Conservation (phyloP, 1,140 invertebrate species). For the Diorhabda elongata region DNA sequence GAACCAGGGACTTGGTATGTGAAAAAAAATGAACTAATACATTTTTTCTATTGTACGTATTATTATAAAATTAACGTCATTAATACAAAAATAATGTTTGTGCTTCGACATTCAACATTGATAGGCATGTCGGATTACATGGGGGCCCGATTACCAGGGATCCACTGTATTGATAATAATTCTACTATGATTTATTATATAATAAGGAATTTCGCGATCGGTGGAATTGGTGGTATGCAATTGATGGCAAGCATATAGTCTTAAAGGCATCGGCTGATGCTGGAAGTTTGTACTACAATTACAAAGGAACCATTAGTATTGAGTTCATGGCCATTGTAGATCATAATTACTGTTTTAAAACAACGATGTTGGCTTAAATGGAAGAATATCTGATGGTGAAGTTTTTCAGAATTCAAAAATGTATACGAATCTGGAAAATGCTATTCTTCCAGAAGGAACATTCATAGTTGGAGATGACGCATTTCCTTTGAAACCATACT, state of each 20-base stretch:
- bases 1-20: too few species aligned
- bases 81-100: too few species aligned
- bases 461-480: slow-evolving; percentile 10
- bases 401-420: neutral
- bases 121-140: too few species aligned
- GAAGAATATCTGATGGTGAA: neutral
- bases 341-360: neutral
- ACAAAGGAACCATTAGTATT: neutral
- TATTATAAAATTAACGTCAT: too few species aligned
- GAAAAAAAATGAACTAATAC: too few species aligned
- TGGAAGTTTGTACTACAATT: neutral
- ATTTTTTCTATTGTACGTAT: too few species aligned
- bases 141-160: too few species aligned
- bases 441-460: neutral
- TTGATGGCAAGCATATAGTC: neutral
- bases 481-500: neutral
- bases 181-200: too few species aligned
- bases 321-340: neutral
- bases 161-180: too few species aligned
- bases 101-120: too few species aligned
- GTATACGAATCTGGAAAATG: neutral
- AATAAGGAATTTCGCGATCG: too few species aligned
- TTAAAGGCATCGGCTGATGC: neutral
- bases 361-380: neutral
- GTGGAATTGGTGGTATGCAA: neutral